Percentiles rank a stretch among this genome's conserved stretches.
Conservation (phyloP, 2,888 invertebrate species). For the Falcaria lacertinaria region DNA sequence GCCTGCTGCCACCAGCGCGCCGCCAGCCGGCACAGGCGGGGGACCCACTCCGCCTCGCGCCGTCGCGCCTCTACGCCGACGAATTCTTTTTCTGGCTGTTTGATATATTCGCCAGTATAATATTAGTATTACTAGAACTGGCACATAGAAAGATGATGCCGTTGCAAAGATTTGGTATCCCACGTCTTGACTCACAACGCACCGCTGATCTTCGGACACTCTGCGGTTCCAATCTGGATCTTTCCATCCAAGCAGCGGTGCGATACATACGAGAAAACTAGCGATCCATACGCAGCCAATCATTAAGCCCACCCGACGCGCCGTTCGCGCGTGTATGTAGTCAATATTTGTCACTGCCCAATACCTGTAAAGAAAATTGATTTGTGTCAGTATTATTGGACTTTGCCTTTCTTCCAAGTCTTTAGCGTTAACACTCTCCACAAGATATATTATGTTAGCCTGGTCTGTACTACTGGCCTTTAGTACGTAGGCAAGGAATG, state of each 20-base stretch:
- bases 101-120: constrained; percentile 95
- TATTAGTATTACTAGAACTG: constrained; percentile 91
- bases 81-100: constrained; percentile 91
- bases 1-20: constrained; percentile 83
- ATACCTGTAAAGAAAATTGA: constrained; percentile 76
- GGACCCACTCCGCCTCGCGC: constrained; percentile 67
- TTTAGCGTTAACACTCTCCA: too few species aligned
- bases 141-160: constrained; percentile 94
- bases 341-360: constrained; percentile 96
- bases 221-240: constrained; percentile 78
- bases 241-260: constrained; percentile 93
- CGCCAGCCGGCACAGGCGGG: constrained; percentile 75
- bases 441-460: too few species aligned
- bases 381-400: neutral
- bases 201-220: constrained; percentile 82
- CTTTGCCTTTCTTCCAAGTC: too few species aligned
- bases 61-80: constrained; percentile 82
- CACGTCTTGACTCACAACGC: constrained; percentile 91
- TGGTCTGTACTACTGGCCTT: too few species aligned
- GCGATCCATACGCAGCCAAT: constrained; percentile 91
- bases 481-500: too few species aligned
- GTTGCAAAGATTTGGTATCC: constrained; percentile 94
- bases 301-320: constrained; percentile 87
- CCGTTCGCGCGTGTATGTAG: constrained; percentile 91
- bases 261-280: constrained; percentile 90